Conservation (phyloP, 2,113 vertebrate species). For the Chionis minor region DNA sequence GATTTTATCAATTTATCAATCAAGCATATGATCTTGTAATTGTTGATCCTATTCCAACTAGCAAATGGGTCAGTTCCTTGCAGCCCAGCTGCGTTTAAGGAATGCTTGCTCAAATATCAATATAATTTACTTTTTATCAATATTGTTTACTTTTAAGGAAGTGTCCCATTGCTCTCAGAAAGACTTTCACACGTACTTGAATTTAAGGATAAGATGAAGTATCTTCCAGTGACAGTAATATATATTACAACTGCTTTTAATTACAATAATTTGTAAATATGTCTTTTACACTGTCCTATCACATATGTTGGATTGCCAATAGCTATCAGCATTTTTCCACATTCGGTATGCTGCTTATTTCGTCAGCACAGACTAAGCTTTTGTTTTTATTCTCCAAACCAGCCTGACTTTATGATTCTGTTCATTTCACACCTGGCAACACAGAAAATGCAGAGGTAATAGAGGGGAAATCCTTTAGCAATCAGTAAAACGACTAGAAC, state of each 20-base stretch:
- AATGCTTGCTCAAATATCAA: neutral
- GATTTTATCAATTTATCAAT: neutral
- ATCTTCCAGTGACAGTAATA: neutral
- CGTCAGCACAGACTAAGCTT: neutral
- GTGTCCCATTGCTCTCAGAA: neutral
- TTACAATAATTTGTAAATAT: neutral
- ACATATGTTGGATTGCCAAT: neutral
- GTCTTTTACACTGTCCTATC: neutral
- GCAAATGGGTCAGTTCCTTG: neutral
- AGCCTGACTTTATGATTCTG: constrained; percentile 45
- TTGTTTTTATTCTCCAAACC: constrained; percentile 26
- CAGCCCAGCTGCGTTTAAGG: neutral
- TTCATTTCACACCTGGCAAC: constrained; percentile 68
- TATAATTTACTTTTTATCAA: neutral
- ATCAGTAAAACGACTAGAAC: constrained; percentile 41
- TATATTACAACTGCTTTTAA: neutral
- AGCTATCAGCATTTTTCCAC: neutral
- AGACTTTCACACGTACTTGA: neutral
- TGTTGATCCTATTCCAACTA: neutral
- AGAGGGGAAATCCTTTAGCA: constrained; percentile 47
- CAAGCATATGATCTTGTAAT: neutral
- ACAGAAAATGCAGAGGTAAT: constrained; percentile 59
- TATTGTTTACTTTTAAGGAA: neutral
- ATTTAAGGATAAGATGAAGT: neutral
- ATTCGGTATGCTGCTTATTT: neutral